phyloP scores from a whole-genome alignment of 2,113 vertebrate species.

The Labeo catla region DNA sequence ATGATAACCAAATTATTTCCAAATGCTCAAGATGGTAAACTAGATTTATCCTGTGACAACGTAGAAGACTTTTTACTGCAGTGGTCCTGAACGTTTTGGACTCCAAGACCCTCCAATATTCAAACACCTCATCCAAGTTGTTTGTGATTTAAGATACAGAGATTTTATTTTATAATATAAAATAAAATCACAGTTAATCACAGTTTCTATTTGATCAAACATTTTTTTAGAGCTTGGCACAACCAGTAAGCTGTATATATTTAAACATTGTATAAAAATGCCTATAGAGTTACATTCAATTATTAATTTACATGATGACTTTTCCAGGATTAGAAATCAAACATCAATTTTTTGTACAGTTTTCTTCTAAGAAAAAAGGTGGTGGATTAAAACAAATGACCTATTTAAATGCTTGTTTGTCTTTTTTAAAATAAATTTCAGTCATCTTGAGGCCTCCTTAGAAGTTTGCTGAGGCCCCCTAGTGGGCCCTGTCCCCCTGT shows the following conservation, averaged over 20 bases:
- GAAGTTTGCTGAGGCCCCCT: background rate
- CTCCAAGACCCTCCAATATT: background rate
- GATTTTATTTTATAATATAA: too few species aligned
- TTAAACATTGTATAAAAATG: background rate
- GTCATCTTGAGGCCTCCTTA: background rate
- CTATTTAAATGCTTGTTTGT: background rate
- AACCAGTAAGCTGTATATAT: too few species aligned
- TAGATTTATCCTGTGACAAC: background rate
- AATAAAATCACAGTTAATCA: too few species aligned
- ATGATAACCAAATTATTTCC: background rate
- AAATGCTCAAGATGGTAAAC: background rate
- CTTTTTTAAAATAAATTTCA: background rate
- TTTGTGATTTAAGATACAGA: background rate
- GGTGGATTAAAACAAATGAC: background rate
- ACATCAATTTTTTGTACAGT: too few species aligned
- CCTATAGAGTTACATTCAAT: background rate
- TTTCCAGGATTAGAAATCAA: background rate
- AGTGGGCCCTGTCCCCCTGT: background rate
- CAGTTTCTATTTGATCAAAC: too few species aligned
- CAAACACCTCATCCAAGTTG: background rate
- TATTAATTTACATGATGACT: background rate
- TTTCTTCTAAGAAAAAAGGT: background rate
- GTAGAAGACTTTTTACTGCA: background rate
- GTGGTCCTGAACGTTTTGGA: background rate
- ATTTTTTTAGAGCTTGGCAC: too few species aligned